These are phyloP conservation scores for Drosophila melanica DNA, from an alignment of 1,140 invertebrate species.

Conservation along the genomic window DNA sequence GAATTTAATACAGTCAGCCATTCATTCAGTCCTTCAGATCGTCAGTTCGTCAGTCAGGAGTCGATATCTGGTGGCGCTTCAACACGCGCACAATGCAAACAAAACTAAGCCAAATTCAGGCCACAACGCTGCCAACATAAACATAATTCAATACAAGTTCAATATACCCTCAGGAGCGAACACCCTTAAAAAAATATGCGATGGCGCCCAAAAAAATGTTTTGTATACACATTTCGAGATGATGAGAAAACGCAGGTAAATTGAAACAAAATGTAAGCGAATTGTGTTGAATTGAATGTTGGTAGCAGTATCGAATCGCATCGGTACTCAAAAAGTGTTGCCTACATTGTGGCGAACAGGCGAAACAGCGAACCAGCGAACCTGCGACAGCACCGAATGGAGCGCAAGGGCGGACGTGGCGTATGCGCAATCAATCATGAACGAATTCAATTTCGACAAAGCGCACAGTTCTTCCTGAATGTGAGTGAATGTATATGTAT, in stretches of 20 bases:
- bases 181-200: conserved; percentile 8
- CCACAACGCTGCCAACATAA: conserved; percentile 39
- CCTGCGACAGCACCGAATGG: neutral
- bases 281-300: conserved; percentile 29
- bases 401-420: conserved; percentile 30
- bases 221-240: conserved; percentile 46
- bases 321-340: conserved; percentile 42
- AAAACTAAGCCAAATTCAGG: conserved; percentile 58
- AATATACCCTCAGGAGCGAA: conserved; percentile 29
- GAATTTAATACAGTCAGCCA: conserved; percentile 21
- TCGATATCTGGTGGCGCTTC: conserved; percentile 15
- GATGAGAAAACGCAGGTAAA: conserved; percentile 49
- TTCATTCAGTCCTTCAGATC: neutral
- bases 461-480: conserved; percentile 21
- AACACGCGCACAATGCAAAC: conserved; percentile 54
- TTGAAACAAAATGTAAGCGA: conserved; percentile 74
- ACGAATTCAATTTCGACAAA: conserved; percentile 76
- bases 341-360: conserved; percentile 50
- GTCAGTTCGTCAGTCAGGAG: conserved; percentile 4
- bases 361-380: neutral
- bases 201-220: conserved; percentile 17
- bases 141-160: conserved; percentile 71
- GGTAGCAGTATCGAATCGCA: conserved; percentile 29
- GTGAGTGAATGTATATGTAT: neutral
- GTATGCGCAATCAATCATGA: conserved; percentile 77